Conservation (phyloP, 2,888 invertebrate species). For the Didymodactylos carnosus region DNA sequence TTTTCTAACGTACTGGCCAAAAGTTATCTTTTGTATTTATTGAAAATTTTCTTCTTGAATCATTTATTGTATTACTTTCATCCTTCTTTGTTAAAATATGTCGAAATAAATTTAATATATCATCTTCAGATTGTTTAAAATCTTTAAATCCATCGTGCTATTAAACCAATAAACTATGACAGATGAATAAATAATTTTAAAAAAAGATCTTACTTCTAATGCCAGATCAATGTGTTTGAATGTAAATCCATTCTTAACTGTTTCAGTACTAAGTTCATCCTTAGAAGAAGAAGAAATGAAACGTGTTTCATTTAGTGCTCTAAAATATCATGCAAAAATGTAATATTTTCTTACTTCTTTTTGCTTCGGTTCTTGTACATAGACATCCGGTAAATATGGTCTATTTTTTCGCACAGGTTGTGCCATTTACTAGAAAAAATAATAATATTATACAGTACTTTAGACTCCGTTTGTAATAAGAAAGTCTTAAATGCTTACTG, state of each 20-base stretch:
- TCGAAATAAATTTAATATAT: not conserved
- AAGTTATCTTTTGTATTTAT: not conserved
- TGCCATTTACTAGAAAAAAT: no score
- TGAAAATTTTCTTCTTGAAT: no score
- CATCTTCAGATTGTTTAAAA: not conserved
- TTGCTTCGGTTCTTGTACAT: not conserved
- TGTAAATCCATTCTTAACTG: not conserved
- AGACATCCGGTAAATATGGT: not conserved
- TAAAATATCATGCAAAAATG: not conserved
- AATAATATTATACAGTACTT: no score
- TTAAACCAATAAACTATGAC: not conserved
- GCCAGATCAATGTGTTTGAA: not conserved
- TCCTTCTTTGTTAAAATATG: not conserved
- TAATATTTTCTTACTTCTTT: no score
- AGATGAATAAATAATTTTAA: not conserved
- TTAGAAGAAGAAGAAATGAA: not conserved
- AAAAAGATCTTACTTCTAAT: not conserved
- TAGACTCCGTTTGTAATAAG: no score
- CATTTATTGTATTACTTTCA: not conserved
- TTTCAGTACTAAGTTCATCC: not conserved
- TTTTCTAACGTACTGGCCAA: not conserved
- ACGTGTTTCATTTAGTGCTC: not conserved
- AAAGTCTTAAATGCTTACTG: no score
- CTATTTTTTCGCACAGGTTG: no score
- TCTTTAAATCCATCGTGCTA: not conserved